Evolutionary conservation across 2,113 vertebrate genomes (phyloP), one percentile per base, ranked within the genome.

Genomic region (Caretta caretta): DNA sequence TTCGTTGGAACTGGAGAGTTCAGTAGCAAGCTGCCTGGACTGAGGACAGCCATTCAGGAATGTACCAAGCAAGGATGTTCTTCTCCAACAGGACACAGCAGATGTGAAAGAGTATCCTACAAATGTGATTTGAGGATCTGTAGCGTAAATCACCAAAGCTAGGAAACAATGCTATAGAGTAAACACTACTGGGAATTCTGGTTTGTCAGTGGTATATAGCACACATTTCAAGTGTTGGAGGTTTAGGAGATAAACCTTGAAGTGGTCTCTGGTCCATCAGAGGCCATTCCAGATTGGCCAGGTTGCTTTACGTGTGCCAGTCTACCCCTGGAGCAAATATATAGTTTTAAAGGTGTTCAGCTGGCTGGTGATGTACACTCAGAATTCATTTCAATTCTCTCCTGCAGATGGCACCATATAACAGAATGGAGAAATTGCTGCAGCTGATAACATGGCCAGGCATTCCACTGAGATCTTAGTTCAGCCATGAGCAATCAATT

Each of bases 361-460:
- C 6, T 38, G 65, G 79, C 10, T n/a, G 48, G 56, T 24, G 10
- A 1, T 14, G 59, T 1, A 83, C 1, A 62, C 11, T 57, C 25
- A 87, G 35, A 4, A 72, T 57, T 57, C 25, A 20, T 57, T 54
- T 83, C 59, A 3, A 2, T 1, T 62, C 57, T 93, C 53, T 90
- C 97, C 97, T 94, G 96, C 83, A 97, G 97, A 42, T 93, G 97
- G 97, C 95, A 94, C 89, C 97, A 94, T 5, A 0, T 72, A 38
- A 75, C 50, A 80, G 53, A 46, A 76, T 53, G 81, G 0, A 57
- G 54, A 42, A 80, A 46, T 29, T 51, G 1, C 29, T 19, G 29
- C 90, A 24, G 48, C 6, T 48, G 4, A 5, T 42, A 50, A 13
- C 3, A 6, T 3, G 3, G 13, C 29, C 2, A 5, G 10, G 0